phyloP scores from a whole-genome alignment of 2,797 vertebrate species.

The Ispidina lecontei region DNA sequence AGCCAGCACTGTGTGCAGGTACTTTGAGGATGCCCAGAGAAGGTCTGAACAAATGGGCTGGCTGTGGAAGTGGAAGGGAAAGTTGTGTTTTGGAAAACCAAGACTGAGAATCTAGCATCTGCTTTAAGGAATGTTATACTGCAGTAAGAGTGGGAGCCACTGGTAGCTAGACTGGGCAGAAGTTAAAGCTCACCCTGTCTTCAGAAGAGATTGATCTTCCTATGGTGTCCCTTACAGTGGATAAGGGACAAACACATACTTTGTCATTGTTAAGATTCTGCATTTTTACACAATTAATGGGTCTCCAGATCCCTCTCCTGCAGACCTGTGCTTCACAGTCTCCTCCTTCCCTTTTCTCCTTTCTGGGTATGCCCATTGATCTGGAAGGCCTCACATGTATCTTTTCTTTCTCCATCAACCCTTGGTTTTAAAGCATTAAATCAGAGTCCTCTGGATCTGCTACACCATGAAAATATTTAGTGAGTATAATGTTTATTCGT shows the following conservation, averaged over 20 bases:
- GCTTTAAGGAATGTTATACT: neutral
- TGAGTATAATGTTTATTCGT: neutral
- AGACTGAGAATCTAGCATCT: neutral
- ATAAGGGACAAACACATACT: neutral
- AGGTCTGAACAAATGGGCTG: constrained; percentile 7
- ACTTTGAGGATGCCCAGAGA: neutral
- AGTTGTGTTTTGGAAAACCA: neutral
- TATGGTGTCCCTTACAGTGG: neutral
- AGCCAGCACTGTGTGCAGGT: constrained; percentile 25
- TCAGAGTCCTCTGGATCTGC: neutral
- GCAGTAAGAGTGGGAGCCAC: neutral
- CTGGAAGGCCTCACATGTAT: neutral
- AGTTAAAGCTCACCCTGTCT: neutral
- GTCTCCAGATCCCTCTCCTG: neutral
- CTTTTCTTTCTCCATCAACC: neutral
- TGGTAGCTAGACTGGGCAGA: neutral
- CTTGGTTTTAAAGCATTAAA: neutral
- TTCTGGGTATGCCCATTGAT: neutral
- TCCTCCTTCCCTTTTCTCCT: neutral
- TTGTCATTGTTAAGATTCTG: neutral
- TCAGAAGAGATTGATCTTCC: neutral
- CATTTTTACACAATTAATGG: neutral
- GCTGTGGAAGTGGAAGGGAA: neutral
- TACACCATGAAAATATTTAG: neutral
- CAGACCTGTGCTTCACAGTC: neutral